Percentiles rank a stretch among this genome's conserved stretches.
These are phyloP conservation scores for Campoletis raptor DNA, from an alignment of 2,888 invertebrate species.

Conservation along the genomic window DNA sequence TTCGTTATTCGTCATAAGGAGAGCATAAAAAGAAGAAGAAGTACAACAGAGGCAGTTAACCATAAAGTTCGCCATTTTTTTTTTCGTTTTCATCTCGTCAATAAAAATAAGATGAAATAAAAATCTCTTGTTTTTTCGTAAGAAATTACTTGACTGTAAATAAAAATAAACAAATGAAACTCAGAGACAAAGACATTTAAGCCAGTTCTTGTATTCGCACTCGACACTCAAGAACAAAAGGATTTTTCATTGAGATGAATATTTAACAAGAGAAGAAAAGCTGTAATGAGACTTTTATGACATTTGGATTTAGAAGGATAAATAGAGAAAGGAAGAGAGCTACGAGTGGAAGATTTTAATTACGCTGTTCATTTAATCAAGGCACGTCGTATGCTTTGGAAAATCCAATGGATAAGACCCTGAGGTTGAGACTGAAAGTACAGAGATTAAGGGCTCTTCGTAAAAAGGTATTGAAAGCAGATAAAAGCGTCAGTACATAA, in stretches of 20 bases:
- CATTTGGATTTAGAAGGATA: slow-evolving; percentile 1
- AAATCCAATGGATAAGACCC: slow-evolving; percentile 42
- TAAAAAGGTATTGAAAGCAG: slow-evolving; percentile 50
- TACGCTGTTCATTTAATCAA: slow-evolving; percentile 59
- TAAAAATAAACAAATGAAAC: slow-evolving; percentile 21
- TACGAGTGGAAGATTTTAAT: slow-evolving; percentile 65
- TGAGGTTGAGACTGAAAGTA: slow-evolving; percentile 46
- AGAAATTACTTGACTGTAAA: slow-evolving; percentile 26
- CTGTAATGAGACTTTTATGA: not conserved
- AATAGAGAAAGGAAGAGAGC: slow-evolving; percentile 31
- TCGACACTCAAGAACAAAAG: slow-evolving; percentile 32
- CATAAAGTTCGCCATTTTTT: not conserved
- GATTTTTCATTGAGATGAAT: slow-evolving; percentile 19
- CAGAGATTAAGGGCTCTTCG: slow-evolving; percentile 66
- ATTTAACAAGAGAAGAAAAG: not conserved
- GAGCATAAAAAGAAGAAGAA: slow-evolving; percentile 4
- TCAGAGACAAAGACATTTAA: not conserved
- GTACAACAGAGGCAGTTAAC: not conserved
- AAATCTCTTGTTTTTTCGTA: slow-evolving; percentile 14
- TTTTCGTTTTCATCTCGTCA: not conserved
- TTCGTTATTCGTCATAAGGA: not conserved
- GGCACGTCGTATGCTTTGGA: slow-evolving; percentile 14
- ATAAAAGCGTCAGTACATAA: slow-evolving; percentile 18
- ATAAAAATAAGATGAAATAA: slow-evolving; percentile 25
- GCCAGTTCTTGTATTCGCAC: not conserved